Base-by-base conservation (phyloP, 2,888 invertebrate species). In the Gymnocheta viridis region DNA sequence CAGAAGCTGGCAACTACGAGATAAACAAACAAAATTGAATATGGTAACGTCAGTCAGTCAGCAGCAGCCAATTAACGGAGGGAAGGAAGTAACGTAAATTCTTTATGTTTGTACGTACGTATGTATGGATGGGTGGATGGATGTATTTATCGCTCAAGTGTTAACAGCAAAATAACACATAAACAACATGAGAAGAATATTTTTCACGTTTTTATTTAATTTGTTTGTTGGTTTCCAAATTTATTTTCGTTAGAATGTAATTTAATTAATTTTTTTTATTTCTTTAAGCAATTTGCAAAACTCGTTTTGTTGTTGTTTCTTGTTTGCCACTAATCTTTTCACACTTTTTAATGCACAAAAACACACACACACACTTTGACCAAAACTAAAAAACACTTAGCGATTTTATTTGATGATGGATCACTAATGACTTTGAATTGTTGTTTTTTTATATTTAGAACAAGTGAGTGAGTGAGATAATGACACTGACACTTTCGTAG, bases 341-440 rank as follows among this genome's bases (percentile, higher is more conserved):
- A 70, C 70, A 70, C 70, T 62, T 60, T 78, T 41, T 7, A 44
- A 44, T 64, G 41, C 24, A 10, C 24, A 51, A 47, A 19, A 1
- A 29, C 19, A 58, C 14, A 35, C 14, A 27, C 38, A 29, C 14
- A 44, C 22, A 27, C 54, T 56, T 5, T 56, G 17, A 19, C 32
- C 4, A 38, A 58, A 70, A 44, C 14, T 29, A n/a, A 51, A 35
- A 47, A 56, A 62, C 29, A 79, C 44, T 72, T 72, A 35, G 22
- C 38, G 64, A 73, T 73, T 80, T 41, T 76, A 69, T 74, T 76
- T 62, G 54, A 41, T 81, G 81, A 76, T 81, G 74, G 74, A 74
- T 81, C 81, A 81, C 74, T 74, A 81, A 81, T 74, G 74, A 74
- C 74, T 81, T 73, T 81, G 47, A 69, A 54, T 69, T 54, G 56